phyloP scores from a whole-genome alignment of 2,797 vertebrate species.

The Anguilla pacifica region DNA sequence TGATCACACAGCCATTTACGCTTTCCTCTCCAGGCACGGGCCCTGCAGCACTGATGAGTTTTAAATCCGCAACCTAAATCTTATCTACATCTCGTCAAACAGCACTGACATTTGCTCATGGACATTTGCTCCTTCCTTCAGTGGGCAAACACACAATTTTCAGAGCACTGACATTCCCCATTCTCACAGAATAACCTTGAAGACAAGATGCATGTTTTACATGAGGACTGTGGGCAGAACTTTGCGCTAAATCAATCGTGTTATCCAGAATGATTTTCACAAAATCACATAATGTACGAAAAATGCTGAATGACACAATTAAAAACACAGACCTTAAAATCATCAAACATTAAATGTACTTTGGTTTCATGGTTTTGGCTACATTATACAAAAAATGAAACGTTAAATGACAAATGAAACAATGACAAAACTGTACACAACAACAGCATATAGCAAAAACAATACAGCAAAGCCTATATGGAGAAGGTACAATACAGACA shows the following conservation, averaged over 20 bases:
- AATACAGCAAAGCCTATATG: constrained; percentile 35
- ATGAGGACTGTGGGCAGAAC: neutral
- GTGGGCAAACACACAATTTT: neutral
- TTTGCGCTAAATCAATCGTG: neutral
- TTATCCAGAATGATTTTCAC: neutral
- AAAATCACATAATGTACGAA: neutral
- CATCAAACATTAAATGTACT: constrained; percentile 41
- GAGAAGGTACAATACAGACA: constrained; percentile 43
- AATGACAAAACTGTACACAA: constrained; percentile 23
- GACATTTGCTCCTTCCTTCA: neutral
- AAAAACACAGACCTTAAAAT: constrained; percentile 13
- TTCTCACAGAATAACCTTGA: constrained; percentile 1
- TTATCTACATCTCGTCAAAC: neutral
- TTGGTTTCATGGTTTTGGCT: constrained; percentile 53
- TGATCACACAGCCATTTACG: neutral
- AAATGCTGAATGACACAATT: constrained; percentile 5
- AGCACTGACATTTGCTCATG: neutral
- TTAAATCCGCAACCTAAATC: neutral
- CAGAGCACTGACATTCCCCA: neutral
- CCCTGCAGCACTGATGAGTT: neutral
- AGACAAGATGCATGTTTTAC: neutral
- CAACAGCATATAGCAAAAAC: constrained; percentile 1
- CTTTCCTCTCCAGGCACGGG: neutral
- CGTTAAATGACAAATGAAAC: constrained; percentile 37
- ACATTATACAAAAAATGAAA: constrained; percentile 41